phyloP scores from a whole-genome alignment of 2,113 vertebrate species.

The Rutilus rutilus region DNA sequence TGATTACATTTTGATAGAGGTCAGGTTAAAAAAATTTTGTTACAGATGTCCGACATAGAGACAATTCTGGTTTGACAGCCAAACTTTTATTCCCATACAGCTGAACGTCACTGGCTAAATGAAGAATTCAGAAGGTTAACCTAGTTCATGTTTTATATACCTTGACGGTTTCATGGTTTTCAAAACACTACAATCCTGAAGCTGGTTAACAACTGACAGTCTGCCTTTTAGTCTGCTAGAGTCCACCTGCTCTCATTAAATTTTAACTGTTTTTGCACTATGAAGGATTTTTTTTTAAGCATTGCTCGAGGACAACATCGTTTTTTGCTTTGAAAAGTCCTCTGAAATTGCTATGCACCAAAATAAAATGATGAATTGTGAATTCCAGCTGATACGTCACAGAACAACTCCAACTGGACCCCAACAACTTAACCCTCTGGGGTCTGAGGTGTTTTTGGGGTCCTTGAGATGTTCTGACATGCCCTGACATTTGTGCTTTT shows the following conservation, averaged over 20 bases:
- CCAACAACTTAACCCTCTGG: too few relatives aligned
- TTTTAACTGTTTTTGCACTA: slow-evolving; percentile 46
- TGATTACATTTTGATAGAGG: background rate
- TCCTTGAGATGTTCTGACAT: too few relatives aligned
- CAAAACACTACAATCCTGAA: background rate
- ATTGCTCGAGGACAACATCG: background rate
- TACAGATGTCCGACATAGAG: background rate
- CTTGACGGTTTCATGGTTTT: background rate
- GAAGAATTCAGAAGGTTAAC: background rate
- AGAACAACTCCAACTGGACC: too few relatives aligned
- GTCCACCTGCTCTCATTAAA: slow-evolving; percentile 28
- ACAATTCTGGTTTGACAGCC: background rate
- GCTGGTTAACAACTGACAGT: background rate
- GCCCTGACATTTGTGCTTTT: too few relatives aligned
- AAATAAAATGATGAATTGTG: background rate
- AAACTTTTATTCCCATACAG: background rate
- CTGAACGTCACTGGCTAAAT: background rate
- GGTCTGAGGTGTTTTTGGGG: too few relatives aligned
- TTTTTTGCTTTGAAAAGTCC: background rate
- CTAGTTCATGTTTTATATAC: background rate
- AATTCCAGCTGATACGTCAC: background rate
- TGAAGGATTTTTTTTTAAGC: background rate
- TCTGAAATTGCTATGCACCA: background rate
- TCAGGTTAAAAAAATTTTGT: background rate
- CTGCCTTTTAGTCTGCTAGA: slow-evolving; percentile 27